A percentile compares a stretch with the other conserved stretches of the same genome.
phyloP scores from a whole-genome alignment of 2,888 invertebrate species.

The Dorcus parallelipipedus region DNA sequence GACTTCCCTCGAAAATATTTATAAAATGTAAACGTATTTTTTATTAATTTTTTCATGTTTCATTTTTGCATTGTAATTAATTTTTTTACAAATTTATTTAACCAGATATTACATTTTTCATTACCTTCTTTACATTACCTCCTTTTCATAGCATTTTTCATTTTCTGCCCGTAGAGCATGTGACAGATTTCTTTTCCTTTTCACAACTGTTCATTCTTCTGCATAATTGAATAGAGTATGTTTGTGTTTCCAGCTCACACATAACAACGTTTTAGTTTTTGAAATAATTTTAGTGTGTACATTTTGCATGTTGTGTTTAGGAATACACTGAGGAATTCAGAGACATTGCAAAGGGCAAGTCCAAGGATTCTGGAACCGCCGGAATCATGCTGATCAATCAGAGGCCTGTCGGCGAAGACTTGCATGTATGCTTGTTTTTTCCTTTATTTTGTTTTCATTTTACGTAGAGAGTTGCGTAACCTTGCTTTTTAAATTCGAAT shows the following conservation, averaged over 20 bases:
- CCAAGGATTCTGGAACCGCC: conserved; percentile 87
- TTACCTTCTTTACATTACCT: no score
- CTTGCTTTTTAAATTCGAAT: no score
- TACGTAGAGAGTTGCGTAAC: no score
- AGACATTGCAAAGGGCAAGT: conserved; percentile 93
- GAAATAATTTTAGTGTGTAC: conserved; percentile 45
- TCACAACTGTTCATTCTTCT: background rate
- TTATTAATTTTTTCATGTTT: no score
- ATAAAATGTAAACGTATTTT: no score
- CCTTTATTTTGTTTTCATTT: conserved; percentile 3
- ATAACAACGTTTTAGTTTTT: conserved; percentile 28
- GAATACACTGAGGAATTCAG: conserved; percentile 97
- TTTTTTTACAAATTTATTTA: no score
- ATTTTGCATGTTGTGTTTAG: conserved; percentile 61
- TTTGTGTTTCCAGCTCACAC: background rate
- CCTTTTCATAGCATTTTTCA: no score
- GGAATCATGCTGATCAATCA: conserved; percentile 95
- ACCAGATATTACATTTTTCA: no score
- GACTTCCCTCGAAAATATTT: no score
- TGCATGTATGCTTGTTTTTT: conserved; percentile 65
- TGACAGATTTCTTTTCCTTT: background rate
- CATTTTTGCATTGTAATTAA: no score
- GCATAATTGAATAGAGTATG: conserved; percentile 34
- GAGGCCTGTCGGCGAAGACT: conserved; percentile 90
- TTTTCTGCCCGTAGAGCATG: background rate